Base-by-base conservation (phyloP, 2,113 vertebrate species). In the Varanus salvator region DNA sequence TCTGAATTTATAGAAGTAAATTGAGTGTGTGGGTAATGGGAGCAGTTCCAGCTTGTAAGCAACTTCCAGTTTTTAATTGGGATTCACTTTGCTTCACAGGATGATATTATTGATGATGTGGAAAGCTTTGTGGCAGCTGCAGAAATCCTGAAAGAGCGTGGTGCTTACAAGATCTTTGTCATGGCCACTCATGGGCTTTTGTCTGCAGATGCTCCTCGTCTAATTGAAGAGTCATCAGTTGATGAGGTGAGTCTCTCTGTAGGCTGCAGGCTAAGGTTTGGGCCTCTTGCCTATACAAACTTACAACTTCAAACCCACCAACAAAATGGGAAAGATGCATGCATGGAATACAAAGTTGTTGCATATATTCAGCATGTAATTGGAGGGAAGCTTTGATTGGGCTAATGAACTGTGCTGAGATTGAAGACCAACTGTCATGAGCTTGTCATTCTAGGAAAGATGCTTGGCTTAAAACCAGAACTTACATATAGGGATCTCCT, bases 151-250 rank as follows among this genome's bases (percentile, higher is more conserved):
- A 99, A 99, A 90, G 99, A 99, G 90, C 98, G 99, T 21, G 99
- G 99, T 1, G 99, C 99, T 1, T 99, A 99, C 94, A 99, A 99
- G 95, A 99, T 99, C 84, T 99, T 99, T 17, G 98, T 99, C 92
- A 99, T 99, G 99, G 99, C 99, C 54, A 99, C 99, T 3, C 99
- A 99, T 0, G 99, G 99, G 87, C 97, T 99, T 54, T 96, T 99
- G 95, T 99, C 99, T 6, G 98, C 98, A 0, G 99, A 99, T 12
- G 99, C 99, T 0, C 99, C 99, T 0, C 98, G 98, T 48, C 98
- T 99, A 85, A 99, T 99, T 8, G 99, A 99, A 93, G 99, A 99
- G 68, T 99, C 99, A 0, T 97, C 98, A 87, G 98, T 99, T 0
- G 98, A 99, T 11, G 99, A 99, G 98, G 99, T 99, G 87, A 0